A percentile compares a stretch with the other conserved stretches of the same genome.
Evolutionary conservation across 1,140 invertebrate genomes (phyloP).

Genomic region (Cotesia glomerata): DNA sequence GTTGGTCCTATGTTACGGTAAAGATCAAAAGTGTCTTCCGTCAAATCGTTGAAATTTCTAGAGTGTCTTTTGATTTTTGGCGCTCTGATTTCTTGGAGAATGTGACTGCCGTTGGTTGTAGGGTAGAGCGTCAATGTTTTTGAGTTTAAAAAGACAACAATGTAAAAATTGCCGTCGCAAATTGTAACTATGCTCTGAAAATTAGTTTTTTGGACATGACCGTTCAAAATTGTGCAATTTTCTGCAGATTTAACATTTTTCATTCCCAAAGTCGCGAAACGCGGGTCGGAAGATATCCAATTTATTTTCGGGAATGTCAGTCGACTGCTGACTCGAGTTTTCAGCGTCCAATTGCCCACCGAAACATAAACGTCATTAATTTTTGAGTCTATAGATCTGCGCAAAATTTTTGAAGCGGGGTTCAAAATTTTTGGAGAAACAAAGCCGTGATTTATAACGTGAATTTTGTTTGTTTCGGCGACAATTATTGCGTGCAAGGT

Average conservation of each 20-base stretch:
- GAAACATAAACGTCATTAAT: constrained; percentile 25
- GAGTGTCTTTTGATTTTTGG: not conserved
- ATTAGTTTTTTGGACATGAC: constrained; percentile 34
- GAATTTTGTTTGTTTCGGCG: too few relatives aligned
- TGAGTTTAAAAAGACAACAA: constrained; percentile 48
- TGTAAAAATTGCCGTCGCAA: constrained; percentile 54
- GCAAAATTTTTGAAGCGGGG: not conserved
- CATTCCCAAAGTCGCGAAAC: not conserved
- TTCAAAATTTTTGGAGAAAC: too few relatives aligned
- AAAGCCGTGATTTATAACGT: too few relatives aligned
- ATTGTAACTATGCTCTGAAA: constrained; percentile 56
- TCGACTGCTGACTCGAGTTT: constrained; percentile 36
- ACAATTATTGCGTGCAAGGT: too few relatives aligned
- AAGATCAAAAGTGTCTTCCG: too few relatives aligned
- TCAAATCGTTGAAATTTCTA: too few relatives aligned
- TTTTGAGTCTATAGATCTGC: constrained; percentile 16
- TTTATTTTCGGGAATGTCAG: constrained; percentile 28
- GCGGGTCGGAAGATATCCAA: constrained; percentile 8
- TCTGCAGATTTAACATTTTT: not conserved
- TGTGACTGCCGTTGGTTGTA: constrained; percentile 36
- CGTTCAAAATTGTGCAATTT: constrained; percentile 40
- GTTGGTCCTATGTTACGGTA: too few relatives aligned
- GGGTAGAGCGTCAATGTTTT: constrained; percentile 58
- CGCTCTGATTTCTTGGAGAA: constrained; percentile 40
- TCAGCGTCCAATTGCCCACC: constrained; percentile 47